These are phyloP conservation scores for Chrysaora quinquecirrha DNA, from an alignment of 30 jellyfish, hydroid and myxozoan species.

Conservation along the genomic window DNA sequence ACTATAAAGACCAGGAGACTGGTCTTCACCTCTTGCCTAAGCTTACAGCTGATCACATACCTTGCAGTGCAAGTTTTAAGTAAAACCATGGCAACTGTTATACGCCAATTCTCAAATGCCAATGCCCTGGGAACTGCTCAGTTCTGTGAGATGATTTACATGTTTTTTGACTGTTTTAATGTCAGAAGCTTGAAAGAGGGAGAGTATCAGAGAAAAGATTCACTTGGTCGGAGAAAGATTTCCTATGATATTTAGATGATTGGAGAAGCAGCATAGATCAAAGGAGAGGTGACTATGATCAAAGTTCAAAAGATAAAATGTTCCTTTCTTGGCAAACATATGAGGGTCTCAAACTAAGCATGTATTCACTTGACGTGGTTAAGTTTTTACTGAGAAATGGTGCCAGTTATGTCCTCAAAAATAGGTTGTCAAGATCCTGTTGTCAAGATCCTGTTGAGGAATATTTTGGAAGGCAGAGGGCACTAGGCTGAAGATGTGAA, in stretches of 20 bases:
- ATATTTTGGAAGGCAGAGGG: slow-evolving; percentile 50
- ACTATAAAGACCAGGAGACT: slow-evolving; percentile 39
- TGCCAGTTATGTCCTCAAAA: slow-evolving; percentile 6
- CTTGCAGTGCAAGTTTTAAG: slow-evolving; percentile 65
- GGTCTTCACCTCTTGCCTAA: slow-evolving; percentile 47
- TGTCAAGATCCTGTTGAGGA: slow-evolving; percentile 20
- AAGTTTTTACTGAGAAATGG: slow-evolving; percentile 25
- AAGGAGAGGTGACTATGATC: slow-evolving; percentile 12
- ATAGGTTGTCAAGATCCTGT: not conserved
- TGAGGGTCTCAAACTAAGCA: slow-evolving; percentile 34
- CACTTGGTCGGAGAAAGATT: slow-evolving; percentile 39
- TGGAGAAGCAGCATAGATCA: slow-evolving; percentile 56
- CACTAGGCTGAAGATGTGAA: slow-evolving; percentile 30
- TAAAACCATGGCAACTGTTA: slow-evolving; percentile 22
- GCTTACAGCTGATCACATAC: slow-evolving; percentile 44
- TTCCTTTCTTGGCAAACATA: slow-evolving; percentile 43
- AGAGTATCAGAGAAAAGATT: slow-evolving; percentile 18
- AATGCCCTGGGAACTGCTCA: slow-evolving; percentile 52
- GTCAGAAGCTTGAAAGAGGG: slow-evolving; percentile 31
- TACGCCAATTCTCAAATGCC: slow-evolving; percentile 24
- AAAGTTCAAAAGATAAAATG: slow-evolving; percentile 24
- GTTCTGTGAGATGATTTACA: slow-evolving; percentile 51
- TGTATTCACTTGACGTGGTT: not conserved
- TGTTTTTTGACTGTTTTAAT: slow-evolving; percentile 60
- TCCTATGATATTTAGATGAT: slow-evolving; percentile 36